Evolutionary conservation across 64 coral and sea anemone species (phyloP).

Genomic region (Stylophora pistillata): DNA sequence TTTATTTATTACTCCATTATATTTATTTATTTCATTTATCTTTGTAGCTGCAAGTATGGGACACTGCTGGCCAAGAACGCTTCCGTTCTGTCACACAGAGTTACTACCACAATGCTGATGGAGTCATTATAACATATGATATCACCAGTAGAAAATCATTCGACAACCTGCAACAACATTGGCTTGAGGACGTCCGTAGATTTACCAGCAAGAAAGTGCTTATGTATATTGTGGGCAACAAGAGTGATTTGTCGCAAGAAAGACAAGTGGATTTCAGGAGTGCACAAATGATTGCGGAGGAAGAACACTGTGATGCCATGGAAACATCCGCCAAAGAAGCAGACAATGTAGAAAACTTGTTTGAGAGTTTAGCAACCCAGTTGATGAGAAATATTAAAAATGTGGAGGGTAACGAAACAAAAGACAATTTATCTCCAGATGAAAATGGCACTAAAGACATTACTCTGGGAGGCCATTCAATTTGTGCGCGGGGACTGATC

Average conservation of each 20-base stretch:
- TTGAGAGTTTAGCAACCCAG: slow-evolving; percentile 88
- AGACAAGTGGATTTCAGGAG: slow-evolving; percentile 78
- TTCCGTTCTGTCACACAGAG: slow-evolving; percentile 97
- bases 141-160: slow-evolving; percentile 91
- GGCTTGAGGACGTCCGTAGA: slow-evolving; percentile 90
- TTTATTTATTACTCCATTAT: no score
- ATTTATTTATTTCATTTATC: background rate
- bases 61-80: slow-evolving; percentile 94
- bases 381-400: slow-evolving; percentile 84
- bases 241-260: slow-evolving; percentile 75
- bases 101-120: slow-evolving; percentile 97
- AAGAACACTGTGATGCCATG: slow-evolving; percentile 85
- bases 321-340: slow-evolving; percentile 98
- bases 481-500: slow-evolving; percentile 77
- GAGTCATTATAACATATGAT: slow-evolving; percentile 88
- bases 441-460: slow-evolving; percentile 35
- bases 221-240: slow-evolving; percentile 91
- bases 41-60: slow-evolving; percentile 96
- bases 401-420: slow-evolving; percentile 35
- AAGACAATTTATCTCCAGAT: slow-evolving; percentile 30
- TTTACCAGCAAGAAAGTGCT: slow-evolving; percentile 91
- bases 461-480: slow-evolving; percentile 74
- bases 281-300: slow-evolving; percentile 73
- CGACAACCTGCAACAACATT: slow-evolving; percentile 80
- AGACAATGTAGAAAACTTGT: slow-evolving; percentile 91